phyloP scores from a whole-genome alignment of 2,888 invertebrate species.

The Drepana falcataria region DNA sequence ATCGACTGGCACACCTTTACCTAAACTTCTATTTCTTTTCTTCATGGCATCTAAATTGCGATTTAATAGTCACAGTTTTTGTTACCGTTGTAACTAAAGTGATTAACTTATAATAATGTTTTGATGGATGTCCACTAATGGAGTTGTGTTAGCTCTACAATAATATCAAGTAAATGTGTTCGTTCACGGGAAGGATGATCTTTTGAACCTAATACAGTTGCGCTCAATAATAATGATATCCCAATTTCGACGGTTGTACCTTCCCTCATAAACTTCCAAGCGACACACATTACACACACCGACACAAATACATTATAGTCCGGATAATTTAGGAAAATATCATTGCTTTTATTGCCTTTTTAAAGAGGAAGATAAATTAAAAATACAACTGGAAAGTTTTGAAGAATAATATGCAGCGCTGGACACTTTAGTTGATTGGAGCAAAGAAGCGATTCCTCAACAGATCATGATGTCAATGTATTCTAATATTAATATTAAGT shows the following conservation, averaged over 20 bases:
- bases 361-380: too few relatives aligned
- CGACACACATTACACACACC: not conserved
- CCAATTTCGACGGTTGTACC: not conserved
- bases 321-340: too few relatives aligned
- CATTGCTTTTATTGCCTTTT: too few relatives aligned
- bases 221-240: too few relatives aligned
- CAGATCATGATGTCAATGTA: too few relatives aligned
- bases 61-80: constrained; percentile 55
- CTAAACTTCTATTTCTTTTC: constrained; percentile 53
- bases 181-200: too few relatives aligned
- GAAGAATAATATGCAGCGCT: too few relatives aligned
- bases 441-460: too few relatives aligned
- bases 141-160: constrained; percentile 1
- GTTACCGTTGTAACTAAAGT: constrained; percentile 72
- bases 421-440: too few relatives aligned
- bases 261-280: not conserved
- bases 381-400: too few relatives aligned
- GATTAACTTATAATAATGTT: constrained; percentile 49
- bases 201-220: too few relatives aligned
- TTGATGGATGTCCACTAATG: constrained; percentile 37
- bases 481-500: too few relatives aligned
- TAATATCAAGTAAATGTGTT: not conserved
- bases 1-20: constrained; percentile 58
- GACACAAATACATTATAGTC: not conserved
- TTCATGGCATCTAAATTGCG: constrained; percentile 54